These are phyloP conservation scores for Antheraea yamamai DNA, from an alignment of 2,888 invertebrate species.

Conservation along the genomic window DNA sequence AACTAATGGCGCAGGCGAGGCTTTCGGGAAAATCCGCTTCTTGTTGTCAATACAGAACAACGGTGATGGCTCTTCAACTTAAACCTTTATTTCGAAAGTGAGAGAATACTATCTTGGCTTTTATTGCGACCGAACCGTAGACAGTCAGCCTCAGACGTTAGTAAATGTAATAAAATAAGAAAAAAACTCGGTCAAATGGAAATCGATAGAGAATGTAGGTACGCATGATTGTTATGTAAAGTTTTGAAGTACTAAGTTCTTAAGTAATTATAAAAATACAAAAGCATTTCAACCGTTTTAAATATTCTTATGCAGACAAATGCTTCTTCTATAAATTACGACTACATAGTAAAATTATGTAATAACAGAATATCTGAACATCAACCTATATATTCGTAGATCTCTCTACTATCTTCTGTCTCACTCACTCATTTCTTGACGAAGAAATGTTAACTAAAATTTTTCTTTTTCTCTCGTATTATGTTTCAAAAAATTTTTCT, in stretches of 20 bases:
- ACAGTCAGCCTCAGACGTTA: constrained; percentile 52
- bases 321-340: not conserved
- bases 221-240: constrained; percentile 20
- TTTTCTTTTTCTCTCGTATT: too few species aligned
- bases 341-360: too few species aligned
- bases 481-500: too few species aligned
- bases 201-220: constrained; percentile 40
- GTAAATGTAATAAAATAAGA: constrained; percentile 60
- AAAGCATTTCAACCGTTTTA: not conserved
- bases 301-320: not conserved
- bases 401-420: too few species aligned
- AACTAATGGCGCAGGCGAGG: constrained; percentile 82
- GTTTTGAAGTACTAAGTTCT: not conserved
- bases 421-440: too few species aligned
- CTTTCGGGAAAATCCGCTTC: constrained; percentile 80
- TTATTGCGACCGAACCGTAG: constrained; percentile 64
- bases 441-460: too few species aligned
- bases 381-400: too few species aligned
- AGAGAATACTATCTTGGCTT: constrained; percentile 74
- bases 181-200: constrained; percentile 44
- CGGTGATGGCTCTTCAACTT: constrained; percentile 77
- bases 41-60: constrained; percentile 81
- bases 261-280: constrained; percentile 10
- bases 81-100: constrained; percentile 79
- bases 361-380: too few species aligned